phyloP scores from a whole-genome alignment of 2,113 vertebrate species.

The Apteryx mantelli region DNA sequence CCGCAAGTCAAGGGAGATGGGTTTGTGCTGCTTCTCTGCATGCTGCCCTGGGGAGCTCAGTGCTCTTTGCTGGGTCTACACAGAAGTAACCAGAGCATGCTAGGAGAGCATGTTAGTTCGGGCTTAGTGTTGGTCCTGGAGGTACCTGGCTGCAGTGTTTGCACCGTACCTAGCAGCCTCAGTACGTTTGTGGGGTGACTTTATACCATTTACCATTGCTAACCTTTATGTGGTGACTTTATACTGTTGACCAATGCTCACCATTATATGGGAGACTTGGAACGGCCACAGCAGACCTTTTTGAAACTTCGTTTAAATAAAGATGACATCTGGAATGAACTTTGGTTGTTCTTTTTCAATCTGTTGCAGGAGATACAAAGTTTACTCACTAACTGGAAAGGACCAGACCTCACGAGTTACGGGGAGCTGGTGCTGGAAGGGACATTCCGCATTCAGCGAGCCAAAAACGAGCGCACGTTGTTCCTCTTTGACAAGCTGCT shows the following conservation, averaged over 20 bases:
- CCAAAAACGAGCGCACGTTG: slow-evolving; percentile 95
- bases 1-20: background rate
- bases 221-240: background rate
- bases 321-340: background rate
- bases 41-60: background rate
- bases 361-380: slow-evolving; percentile 94
- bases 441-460: slow-evolving; percentile 94
- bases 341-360: background rate
- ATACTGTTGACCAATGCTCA: background rate
- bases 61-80: background rate
- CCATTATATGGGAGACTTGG: background rate
- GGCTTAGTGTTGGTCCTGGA: background rate
- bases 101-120: background rate
- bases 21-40: background rate
- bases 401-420: slow-evolving; percentile 94
- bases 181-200: background rate
- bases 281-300: background rate
- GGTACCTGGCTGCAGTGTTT: background rate
- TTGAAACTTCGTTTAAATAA: background rate
- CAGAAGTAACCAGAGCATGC: background rate
- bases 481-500: slow-evolving; percentile 97
- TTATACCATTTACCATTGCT: background rate
- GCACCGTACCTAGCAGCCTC: background rate
- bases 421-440: slow-evolving; percentile 96
- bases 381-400: slow-evolving; percentile 97